Conservation (phyloP, 2,113 vertebrate species). For the Antechinus stuartii region DNA sequence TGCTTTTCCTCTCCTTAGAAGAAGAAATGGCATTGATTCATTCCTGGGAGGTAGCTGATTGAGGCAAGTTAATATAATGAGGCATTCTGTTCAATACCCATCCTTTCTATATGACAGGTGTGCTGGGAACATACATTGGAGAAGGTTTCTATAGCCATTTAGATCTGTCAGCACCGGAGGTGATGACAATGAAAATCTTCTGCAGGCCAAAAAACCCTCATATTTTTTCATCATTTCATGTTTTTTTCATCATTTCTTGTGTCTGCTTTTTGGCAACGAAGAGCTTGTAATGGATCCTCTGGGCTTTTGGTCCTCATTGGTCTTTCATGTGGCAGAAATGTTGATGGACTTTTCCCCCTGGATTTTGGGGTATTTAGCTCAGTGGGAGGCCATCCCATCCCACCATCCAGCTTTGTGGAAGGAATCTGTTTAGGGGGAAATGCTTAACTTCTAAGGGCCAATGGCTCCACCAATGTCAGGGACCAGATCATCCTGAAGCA, state of each 20-base stretch:
- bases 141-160: neutral
- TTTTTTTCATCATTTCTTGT: neutral
- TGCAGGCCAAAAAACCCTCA: neutral
- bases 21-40: slow-evolving; percentile 30
- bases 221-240: neutral
- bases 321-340: neutral
- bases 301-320: neutral
- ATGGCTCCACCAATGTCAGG: neutral
- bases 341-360: neutral
- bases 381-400: neutral
- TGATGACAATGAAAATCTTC: neutral
- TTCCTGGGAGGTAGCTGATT: slow-evolving; percentile 55
- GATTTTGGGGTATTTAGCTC: neutral
- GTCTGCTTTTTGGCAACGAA: neutral
- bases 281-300: neutral
- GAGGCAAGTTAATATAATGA: slow-evolving; percentile 22
- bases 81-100: slow-evolving; percentile 20
- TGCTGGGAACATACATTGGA: neutral
- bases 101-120: slow-evolving; percentile 12
- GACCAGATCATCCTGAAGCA: neutral
- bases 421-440: neutral
- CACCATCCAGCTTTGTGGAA: neutral
- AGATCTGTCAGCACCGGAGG: neutral
- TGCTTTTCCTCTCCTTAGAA: neutral
- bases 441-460: neutral